These are phyloP conservation scores for Acrossocheilus wenchowensis DNA, from an alignment of 2,797 vertebrate species.

Conservation along the genomic window DNA sequence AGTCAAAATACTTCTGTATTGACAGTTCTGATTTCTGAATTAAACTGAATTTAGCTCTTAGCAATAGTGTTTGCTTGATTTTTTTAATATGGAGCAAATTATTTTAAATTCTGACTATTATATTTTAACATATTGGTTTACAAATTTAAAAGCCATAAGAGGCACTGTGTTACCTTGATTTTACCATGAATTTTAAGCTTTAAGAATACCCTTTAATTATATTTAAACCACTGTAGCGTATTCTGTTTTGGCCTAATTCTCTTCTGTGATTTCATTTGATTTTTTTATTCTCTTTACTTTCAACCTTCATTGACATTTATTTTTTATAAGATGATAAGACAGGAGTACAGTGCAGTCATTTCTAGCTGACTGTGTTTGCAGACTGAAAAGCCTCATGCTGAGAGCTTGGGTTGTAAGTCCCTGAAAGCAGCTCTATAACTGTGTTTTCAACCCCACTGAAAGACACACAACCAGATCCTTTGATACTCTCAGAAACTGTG, in stretches of 20 bases:
- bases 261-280: not conserved
- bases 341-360: not conserved
- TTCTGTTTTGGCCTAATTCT: not conserved
- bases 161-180: not conserved
- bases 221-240: not conserved
- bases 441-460: constrained; percentile 21
- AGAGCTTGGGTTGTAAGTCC: constrained; percentile 8
- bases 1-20: not conserved
- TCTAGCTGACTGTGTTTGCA: not conserved
- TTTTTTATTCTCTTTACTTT: not conserved
- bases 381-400: not conserved
- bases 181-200: not conserved
- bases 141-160: not conserved
- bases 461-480: constrained; percentile 35
- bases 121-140: not conserved
- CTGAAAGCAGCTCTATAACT: constrained; percentile 23
- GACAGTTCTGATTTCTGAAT: not conserved
- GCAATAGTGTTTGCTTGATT: not conserved
- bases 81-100: not conserved
- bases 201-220: not conserved
- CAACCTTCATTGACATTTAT: not conserved
- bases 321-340: not conserved
- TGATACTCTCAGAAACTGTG: constrained; percentile 43
- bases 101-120: not conserved
- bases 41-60: not conserved